Base-by-base conservation (phyloP, 92 coral and sea anemone species). In the Porites cylindrica region DNA sequence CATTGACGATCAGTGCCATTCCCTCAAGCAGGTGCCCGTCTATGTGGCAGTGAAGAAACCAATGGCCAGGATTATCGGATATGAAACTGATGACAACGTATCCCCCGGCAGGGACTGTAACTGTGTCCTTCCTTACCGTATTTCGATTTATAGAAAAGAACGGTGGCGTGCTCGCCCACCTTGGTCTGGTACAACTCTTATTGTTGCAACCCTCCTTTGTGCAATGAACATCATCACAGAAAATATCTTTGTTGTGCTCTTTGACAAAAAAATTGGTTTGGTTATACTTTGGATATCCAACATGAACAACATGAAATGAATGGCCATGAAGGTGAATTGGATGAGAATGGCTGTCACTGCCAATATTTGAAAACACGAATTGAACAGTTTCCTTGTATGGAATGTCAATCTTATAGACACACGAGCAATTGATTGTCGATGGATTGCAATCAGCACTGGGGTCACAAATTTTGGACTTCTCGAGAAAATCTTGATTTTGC, bases 271-370 rank as follows among this genome's bases (percentile, higher is more conserved):
- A n/a, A n/a, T n/a, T 38, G n/a, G 77, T 58, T 21, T 76, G 70
- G 80, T 89, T 78, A 64, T 89, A 87, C 10, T 66, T 21, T 69
- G 88, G 88, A 50, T 83, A 89, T 13, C 84, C 87, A 53, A 90
- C 54, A 10, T 90, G 24, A 91, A 82, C 18, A 87, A 91, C 94
- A 79, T 91, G 91, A 75, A 91, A 91, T 69, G 91, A 72, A n/a
- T 91, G 94, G 82, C 94, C 94, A 70, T 91, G 94, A 71, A 92
- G 78, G 56, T 92, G 95, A 51, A 92, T 86, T 47, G 91, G 94
- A 75, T 91, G 95, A 64, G n/a, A 76, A 10, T 77, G 65, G 13
- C 47, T 58, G 1, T 26, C 16, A 6, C 76, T 65, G 52, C 91
- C 80, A 81, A 77, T 1, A 58, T 86, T 70, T 54, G 84, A 64